Percentiles rank a stretch among this genome's conserved stretches.
Evolutionary conservation across 53 echinoderm and acorn worm genomes (phyloP).

Genomic region (Astropecten irregularis): DNA sequence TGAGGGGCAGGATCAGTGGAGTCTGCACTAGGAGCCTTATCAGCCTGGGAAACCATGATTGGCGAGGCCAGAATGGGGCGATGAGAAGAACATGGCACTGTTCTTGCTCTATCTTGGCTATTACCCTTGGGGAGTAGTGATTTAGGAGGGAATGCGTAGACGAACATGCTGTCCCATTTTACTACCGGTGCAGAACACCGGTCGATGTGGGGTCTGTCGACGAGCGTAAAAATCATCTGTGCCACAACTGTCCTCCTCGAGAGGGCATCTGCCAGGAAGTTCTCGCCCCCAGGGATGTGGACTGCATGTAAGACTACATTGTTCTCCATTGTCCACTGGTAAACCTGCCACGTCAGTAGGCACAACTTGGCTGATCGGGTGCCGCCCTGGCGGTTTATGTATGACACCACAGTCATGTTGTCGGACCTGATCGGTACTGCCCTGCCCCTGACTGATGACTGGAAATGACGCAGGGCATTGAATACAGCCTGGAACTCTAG

Average conservation of each 20-base stretch:
- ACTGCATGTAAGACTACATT: constrained; percentile 2
- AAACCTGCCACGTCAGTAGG: not conserved
- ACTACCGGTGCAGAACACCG: constrained; percentile 9
- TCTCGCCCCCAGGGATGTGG: constrained; percentile 29
- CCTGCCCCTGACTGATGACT: not conserved
- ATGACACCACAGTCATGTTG: constrained; percentile 55
- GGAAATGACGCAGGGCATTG: constrained; percentile 8
- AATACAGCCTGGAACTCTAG: constrained; percentile 38
- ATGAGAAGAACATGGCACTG: constrained; percentile 17
- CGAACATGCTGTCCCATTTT: constrained; percentile 9
- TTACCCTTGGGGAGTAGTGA: constrained; percentile 2
- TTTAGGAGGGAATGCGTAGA: constrained; percentile 32
- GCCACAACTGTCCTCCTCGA: not conserved
- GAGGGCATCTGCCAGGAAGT: constrained; percentile 11
- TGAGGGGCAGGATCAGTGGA: not conserved
- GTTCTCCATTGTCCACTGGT: not conserved
- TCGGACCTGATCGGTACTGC: too few relatives aligned
- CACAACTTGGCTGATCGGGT: constrained; percentile 22
- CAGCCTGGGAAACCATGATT: constrained; percentile 47
- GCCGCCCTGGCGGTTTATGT: constrained; percentile 56
- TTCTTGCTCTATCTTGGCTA: not conserved
- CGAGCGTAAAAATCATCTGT: not conserved
- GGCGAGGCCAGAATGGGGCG: constrained; percentile 43
- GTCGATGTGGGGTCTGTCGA: constrained; percentile 16
- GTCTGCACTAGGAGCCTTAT: not conserved